Evolutionary conservation across 2,888 invertebrate genomes (phyloP).

Genomic region (Apeira syringaria): DNA sequence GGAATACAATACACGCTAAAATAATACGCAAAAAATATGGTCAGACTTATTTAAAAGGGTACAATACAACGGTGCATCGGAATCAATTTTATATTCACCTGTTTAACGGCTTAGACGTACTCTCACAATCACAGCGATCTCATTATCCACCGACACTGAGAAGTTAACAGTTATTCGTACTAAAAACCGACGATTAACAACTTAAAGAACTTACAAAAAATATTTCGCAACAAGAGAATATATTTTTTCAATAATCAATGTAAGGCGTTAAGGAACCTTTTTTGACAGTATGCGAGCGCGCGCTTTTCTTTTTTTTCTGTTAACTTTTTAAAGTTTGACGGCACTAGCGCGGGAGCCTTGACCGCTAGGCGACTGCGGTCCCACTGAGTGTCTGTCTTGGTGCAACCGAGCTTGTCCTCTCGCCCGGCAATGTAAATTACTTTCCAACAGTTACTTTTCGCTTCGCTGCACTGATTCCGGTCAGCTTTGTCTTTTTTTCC

Average conservation of each 20-base stretch:
- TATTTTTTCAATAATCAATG: slow-evolving; percentile 20
- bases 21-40: slow-evolving; percentile 35
- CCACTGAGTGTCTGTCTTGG: slow-evolving; percentile 62
- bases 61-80: slow-evolving; percentile 51
- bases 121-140: slow-evolving; percentile 76
- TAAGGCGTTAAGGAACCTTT: slow-evolving; percentile 37
- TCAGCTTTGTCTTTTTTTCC: slow-evolving; percentile 43
- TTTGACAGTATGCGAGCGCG: slow-evolving; percentile 71
- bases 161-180: slow-evolving; percentile 73
- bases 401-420: slow-evolving; percentile 57
- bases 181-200: slow-evolving; percentile 60
- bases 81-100: slow-evolving; percentile 72
- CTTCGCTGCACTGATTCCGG: slow-evolving; percentile 77
- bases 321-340: slow-evolving; percentile 38
- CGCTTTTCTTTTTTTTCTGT: slow-evolving; percentile 62
- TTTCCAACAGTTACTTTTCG: slow-evolving; percentile 81
- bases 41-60: slow-evolving; percentile 39
- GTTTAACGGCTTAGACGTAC: slow-evolving; percentile 66
- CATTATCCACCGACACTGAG: slow-evolving; percentile 75
- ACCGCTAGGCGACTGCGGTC: slow-evolving; percentile 75
- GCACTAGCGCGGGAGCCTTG: slow-evolving; percentile 65
- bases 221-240: slow-evolving; percentile 21
- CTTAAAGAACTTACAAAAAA: slow-evolving; percentile 21
- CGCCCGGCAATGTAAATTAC: slow-evolving; percentile 65
- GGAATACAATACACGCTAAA: slow-evolving; percentile 23